A percentile compares a stretch with the other conserved stretches of the same genome.
phyloP scores from a whole-genome alignment of 1,140 invertebrate genomes.

The Stegodyphus dumicola region DNA sequence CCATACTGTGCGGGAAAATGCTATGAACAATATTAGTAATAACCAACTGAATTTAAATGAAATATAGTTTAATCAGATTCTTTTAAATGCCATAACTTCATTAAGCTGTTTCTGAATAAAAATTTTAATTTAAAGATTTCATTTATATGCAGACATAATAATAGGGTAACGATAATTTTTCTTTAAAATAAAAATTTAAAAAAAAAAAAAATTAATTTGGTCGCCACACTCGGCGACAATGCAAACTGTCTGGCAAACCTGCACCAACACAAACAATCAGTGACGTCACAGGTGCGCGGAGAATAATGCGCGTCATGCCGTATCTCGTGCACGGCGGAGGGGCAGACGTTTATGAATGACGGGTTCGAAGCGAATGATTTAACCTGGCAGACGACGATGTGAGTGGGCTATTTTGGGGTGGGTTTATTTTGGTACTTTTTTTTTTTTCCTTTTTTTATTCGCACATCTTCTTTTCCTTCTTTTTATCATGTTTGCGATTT shows the following conservation, averaged over 20 bases:
- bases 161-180: no score
- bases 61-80: no score
- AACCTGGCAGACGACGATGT: conserved; percentile 16
- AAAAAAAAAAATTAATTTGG: conserved; percentile 4
- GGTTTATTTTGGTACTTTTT: conserved; percentile 19
- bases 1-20: no score
- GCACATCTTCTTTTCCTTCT: background rate
- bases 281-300: conserved; percentile 23
- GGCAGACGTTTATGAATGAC: conserved; percentile 42
- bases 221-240: background rate
- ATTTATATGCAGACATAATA: no score
- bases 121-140: no score
- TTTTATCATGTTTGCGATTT: conserved; percentile 5
- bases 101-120: no score
- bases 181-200: no score
- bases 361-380: background rate
- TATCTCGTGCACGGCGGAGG: conserved; percentile 24
- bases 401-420: conserved; percentile 13
- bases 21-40: no score
- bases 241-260: background rate
- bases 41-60: no score
- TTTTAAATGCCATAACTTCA: no score
- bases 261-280: conserved; percentile 22
- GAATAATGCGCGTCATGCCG: conserved; percentile 11
- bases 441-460: background rate